Base-by-base conservation (phyloP, 2,888 invertebrate genomes). In the Argynnis bischoffii region DNA sequence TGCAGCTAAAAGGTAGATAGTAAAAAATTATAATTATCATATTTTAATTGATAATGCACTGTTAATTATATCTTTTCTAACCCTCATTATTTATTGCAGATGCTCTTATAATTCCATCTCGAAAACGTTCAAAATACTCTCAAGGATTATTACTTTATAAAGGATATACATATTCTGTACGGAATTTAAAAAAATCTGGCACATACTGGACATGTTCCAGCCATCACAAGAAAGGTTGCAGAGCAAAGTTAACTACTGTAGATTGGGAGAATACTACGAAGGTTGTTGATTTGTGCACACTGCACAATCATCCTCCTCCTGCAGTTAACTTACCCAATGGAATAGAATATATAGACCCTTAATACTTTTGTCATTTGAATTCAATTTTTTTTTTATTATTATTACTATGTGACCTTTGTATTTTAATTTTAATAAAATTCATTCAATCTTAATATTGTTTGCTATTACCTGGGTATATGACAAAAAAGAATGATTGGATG, bases 181-280 rank as follows among this genome's bases (percentile, higher is more conserved):
- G 87, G 15, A 88, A 88, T 70, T 72, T 60, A 14, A 83, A 81
- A 69, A 82, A 81, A 65, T 63, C 75, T 46, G 88, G 89, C 1
- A 82, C 78, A 41, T 86, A 87, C 63, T 89, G 88, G 89, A 89
- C 88, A 0, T 89, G 89, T 69, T 89, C 89, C 13, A 87, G 85
- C 72, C 88, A 88, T 57, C 83, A 84, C 14, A 89, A 88, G 68
- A 87, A 88, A 66, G 88, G 89, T 0, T 89, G 89, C 69, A 84
- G 80, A 74, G 88, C 88, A 0, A 82, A 82, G 31, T 75, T 88
- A 0, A 79, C 79, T 3, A 86, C 87, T 0, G 78, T 81, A 16
- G 83, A 87, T 72, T 66, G 71, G 0, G 70, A 73, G 6, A 75
- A 77, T 50, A 79, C 82, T 0, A 80, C 81, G 26, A 67, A 60